Evolutionary conservation across 1,140 invertebrate genomes (phyloP).

Genomic region (Lepidurus arcticus): DNA sequence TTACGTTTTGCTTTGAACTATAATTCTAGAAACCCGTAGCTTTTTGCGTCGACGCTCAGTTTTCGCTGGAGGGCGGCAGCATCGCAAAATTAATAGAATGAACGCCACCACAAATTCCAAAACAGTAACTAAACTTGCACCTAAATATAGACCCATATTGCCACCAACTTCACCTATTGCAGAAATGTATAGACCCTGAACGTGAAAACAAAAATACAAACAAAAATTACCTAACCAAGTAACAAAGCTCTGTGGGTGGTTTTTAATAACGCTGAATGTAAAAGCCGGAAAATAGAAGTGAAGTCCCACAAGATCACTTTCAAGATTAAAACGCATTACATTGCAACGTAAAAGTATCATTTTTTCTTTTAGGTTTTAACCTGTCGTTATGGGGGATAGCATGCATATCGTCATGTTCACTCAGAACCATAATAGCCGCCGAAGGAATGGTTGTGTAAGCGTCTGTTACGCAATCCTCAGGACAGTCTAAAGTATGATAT

Average conservation of each 20-base stretch:
- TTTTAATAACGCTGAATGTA: conserved; percentile 29
- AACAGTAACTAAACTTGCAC: conserved; percentile 31
- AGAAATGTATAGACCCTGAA: background rate
- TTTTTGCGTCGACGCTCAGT: background rate
- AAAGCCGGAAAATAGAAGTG: conserved; percentile 31
- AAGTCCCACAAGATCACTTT: conserved; percentile 10
- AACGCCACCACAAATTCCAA: conserved; percentile 24
- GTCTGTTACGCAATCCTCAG: conserved; percentile 30
- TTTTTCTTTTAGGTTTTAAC: background rate
- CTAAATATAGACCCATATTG: conserved; percentile 32
- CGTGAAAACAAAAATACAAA: background rate
- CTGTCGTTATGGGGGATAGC: background rate
- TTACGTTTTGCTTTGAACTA: background rate
- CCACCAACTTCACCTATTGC: conserved; percentile 29
- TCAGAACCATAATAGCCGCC: conserved; percentile 23
- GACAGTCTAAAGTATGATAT: background rate
- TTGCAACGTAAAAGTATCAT: background rate
- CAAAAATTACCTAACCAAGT: conserved; percentile 29
- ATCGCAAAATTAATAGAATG: background rate
- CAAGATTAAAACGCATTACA: background rate
- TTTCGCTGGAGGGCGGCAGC: background rate
- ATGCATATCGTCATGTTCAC: conserved; percentile 33
- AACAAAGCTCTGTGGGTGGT: conserved; percentile 31
- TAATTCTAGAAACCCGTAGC: background rate
- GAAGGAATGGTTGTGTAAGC: conserved; percentile 19